Conservation (phyloP, 2,888 invertebrate species). For the Arrhopalites spinosus region DNA sequence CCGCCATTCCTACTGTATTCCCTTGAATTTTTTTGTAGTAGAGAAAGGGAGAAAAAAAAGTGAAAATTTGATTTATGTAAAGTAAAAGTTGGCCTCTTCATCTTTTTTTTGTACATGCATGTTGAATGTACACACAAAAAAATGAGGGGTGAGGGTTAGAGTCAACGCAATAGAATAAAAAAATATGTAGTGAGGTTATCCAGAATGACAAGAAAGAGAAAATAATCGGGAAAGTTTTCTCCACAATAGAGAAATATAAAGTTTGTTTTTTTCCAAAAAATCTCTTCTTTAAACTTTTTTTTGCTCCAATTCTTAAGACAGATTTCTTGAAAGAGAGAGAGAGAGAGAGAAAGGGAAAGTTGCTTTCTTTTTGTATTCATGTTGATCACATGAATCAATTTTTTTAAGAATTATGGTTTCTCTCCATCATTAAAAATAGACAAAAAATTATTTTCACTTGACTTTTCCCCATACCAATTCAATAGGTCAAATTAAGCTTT, state of each 20-base stretch:
- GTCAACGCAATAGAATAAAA: neutral
- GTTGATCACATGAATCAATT: conserved; percentile 20
- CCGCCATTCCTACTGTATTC: neutral
- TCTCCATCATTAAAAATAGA: neutral
- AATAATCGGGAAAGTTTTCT: conserved; percentile 16
- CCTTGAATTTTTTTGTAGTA: conserved; percentile 44
- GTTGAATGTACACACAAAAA: too few species aligned
- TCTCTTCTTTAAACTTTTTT: too few species aligned
- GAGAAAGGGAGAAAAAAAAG: conserved; percentile 39
- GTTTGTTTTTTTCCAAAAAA: neutral
- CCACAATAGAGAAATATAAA: neutral
- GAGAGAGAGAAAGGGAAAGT: too few species aligned
- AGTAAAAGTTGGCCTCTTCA: conserved; percentile 6
- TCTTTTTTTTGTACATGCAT: too few species aligned
- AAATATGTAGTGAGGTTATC: neutral
- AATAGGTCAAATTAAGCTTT: too few species aligned
- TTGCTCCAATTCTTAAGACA: too few species aligned
- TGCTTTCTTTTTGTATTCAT: too few species aligned
- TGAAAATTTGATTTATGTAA: neutral
- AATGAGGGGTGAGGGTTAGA: neutral
- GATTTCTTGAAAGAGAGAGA: too few species aligned
- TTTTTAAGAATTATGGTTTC: conserved; percentile 39
- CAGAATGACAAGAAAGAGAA: neutral
- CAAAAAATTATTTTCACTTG: conserved; percentile 9
- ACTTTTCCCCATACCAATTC: neutral